phyloP scores from a whole-genome alignment of 2,888 invertebrate genomes.

The Meiosimyza decipiens region DNA sequence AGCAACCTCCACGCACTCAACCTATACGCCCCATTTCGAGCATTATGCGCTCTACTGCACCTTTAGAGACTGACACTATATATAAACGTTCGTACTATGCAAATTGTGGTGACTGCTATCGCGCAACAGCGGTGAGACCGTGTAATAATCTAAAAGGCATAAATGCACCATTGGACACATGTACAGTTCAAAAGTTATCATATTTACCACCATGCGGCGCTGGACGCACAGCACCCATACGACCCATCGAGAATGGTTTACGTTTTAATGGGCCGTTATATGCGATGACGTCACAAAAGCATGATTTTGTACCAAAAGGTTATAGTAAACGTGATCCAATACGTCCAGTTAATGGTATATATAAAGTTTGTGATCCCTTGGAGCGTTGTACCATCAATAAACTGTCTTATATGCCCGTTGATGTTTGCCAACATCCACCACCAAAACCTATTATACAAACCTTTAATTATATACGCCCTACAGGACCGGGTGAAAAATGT shows the following conservation, averaged over 20 bases:
- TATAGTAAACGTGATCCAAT: slow-evolving; percentile 60
- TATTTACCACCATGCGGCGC: slow-evolving; percentile 59
- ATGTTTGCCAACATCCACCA: slow-evolving; percentile 60
- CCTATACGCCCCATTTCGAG: slow-evolving; percentile 57
- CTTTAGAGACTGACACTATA: slow-evolving; percentile 73
- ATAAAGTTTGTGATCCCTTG: slow-evolving; percentile 55
- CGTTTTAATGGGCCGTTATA: slow-evolving; percentile 72
- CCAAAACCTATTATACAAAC: slow-evolving; percentile 56
- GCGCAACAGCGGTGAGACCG: slow-evolving; percentile 67
- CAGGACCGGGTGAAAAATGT: slow-evolving; percentile 58
- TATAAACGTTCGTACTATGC: slow-evolving; percentile 75
- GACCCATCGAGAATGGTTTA: slow-evolving; percentile 58
- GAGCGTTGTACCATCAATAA: slow-evolving; percentile 63
- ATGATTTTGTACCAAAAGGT: slow-evolving; percentile 77
- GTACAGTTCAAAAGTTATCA: slow-evolving; percentile 68
- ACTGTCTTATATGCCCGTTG: slow-evolving; percentile 62
- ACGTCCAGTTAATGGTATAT: slow-evolving; percentile 52
- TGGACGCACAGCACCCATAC: slow-evolving; percentile 55
- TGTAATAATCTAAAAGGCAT: slow-evolving; percentile 67
- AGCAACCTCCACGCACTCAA: slow-evolving; percentile 59
- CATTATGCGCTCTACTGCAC: slow-evolving; percentile 71
- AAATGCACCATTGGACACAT: slow-evolving; percentile 68
- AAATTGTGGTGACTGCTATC: slow-evolving; percentile 63
- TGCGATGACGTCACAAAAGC: slow-evolving; percentile 78
- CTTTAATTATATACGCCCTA: slow-evolving; percentile 51